These are phyloP conservation scores for Calliopsis andreniformis DNA, from an alignment of 1,140 invertebrate species.

Conservation along the genomic window DNA sequence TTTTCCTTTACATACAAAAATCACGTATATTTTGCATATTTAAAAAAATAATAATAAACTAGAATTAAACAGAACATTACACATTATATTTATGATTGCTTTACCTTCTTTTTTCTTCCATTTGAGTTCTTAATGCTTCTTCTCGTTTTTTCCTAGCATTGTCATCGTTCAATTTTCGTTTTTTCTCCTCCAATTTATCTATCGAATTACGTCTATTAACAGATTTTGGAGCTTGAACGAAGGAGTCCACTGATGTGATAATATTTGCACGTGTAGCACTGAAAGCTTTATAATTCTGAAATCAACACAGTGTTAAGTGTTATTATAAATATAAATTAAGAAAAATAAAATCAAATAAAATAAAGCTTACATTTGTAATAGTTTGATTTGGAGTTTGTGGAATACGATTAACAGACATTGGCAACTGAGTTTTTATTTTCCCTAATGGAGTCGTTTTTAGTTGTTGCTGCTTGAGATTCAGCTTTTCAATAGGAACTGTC, in stretches of 20 bases:
- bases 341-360: not conserved
- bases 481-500: conserved; percentile 56
- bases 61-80: not conserved
- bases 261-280: conserved; percentile 71
- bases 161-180: conserved; percentile 69
- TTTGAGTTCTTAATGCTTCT: conserved; percentile 74
- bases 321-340: conserved; percentile 1
- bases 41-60: not conserved
- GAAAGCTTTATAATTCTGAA: conserved; percentile 69
- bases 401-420: conserved; percentile 68
- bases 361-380: conserved; percentile 44
- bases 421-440: conserved; percentile 69
- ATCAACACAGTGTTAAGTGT: conserved; percentile 41
- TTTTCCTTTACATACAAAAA: conserved; percentile 72
- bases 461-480: conserved; percentile 38
- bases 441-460: conserved; percentile 72
- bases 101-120: conserved; percentile 82
- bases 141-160: conserved; percentile 77
- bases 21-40: conserved; percentile 5
- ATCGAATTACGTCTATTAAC: conserved; percentile 63
- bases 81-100: not conserved
- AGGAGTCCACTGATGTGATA: conserved; percentile 70
- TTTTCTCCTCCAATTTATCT: conserved; percentile 73
- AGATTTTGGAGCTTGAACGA: conserved; percentile 67
- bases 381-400: conserved; percentile 70